Base-by-base conservation (phyloP, 2,888 invertebrate genomes). In the Crepidodera aurea region DNA sequence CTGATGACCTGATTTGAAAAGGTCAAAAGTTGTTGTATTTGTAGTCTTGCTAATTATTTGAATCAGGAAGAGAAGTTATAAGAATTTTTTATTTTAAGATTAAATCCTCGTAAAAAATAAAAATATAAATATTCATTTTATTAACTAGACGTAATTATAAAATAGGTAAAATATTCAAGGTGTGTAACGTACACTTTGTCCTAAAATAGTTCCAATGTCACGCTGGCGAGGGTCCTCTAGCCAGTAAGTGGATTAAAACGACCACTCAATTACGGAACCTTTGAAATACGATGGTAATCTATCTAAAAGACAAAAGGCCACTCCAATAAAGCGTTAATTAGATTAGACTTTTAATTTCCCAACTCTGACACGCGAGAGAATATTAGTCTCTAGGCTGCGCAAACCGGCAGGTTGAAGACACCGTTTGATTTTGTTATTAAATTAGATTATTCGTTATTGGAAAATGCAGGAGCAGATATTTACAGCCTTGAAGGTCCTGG, bases 311-410 rank as follows among this genome's bases (percentile, higher is more conserved):
- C 71, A 69, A 71, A 73, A 71, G 67, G 71, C 72, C 75, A 75
- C 74, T 75, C 74, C 72, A 73, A 73, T 74, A 75, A 75, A 76
- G 73, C 74, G 75, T 75, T 76, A 76, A 76, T 76, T 76, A 75
- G 75, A 76, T 76, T 75, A 76, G 70, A 70, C 70, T 74, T 74
- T 75, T 74, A 73, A 73, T 74, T 73, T 68, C 58, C 63, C 40
- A 61, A 65, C 66, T 61, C 55, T 44, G 39, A 54, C 64, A 64
- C 60, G 64, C 64, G 42, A 61, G 18, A 22, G 16, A 32, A 19
- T 34, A 48, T 61, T 63, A 65, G 61, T 63, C 58, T n/a, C n/a
- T 51, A 51, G 51, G 51, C 25, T 22, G 6, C 6, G 2, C 6
- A 22, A 22, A 22, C 22, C n/a, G n/a, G n/a, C 22, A 3, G 37